These are phyloP conservation scores for Anhinga rufa DNA, from an alignment of 2,113 vertebrate species.

Conservation along the genomic window DNA sequence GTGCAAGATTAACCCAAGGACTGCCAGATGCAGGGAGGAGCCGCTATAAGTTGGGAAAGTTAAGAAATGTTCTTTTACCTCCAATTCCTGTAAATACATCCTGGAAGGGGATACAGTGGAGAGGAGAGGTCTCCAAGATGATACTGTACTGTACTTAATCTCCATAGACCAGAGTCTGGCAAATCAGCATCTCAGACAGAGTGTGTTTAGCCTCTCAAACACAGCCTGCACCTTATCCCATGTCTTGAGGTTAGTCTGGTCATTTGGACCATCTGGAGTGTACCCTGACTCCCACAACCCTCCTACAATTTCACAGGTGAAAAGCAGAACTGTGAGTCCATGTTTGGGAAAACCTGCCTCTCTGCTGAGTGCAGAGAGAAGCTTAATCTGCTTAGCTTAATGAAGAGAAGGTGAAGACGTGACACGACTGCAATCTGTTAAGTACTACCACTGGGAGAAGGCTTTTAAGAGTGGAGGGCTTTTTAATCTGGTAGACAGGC, in stretches of 20 bases:
- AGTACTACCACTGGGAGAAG: neutral
- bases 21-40: neutral
- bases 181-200: neutral
- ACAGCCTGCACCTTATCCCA: neutral
- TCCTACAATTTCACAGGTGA: neutral
- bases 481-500: constrained; percentile 1
- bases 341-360: neutral
- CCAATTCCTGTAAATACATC: neutral
- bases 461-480: constrained; percentile 15
- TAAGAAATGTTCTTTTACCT: neutral
- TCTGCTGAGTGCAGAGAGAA: neutral
- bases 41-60: neutral
- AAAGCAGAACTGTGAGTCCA: neutral
- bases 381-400: constrained; percentile 54
- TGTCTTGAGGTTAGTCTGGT: neutral
- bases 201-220: neutral
- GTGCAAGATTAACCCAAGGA: neutral
- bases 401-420: constrained; percentile 24
- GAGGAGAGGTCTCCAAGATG: neutral
- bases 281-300: neutral
- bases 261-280: neutral
- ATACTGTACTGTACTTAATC: neutral
- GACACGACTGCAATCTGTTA: neutral
- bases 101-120: neutral
- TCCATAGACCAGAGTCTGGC: neutral